Evolutionary conservation across 2,113 vertebrate genomes (phyloP), one percentile per base, ranked within the genome.

Genomic region (Acrocephalus kingi): DNA sequence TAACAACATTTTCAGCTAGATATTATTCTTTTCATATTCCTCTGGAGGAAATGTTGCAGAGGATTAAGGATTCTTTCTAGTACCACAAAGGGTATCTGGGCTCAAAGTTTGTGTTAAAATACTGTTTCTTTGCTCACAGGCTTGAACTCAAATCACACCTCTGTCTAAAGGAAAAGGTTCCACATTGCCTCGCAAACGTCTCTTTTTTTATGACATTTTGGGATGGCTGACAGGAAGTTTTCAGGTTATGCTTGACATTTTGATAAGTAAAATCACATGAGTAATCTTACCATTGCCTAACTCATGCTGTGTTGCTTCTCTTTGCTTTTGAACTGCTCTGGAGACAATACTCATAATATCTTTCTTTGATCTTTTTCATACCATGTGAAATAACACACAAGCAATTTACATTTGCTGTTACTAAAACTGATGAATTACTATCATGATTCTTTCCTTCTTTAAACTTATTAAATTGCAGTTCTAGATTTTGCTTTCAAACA

Each of bases 161-260:
- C 76, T 87, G 64, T 94, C 93, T 90, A 89, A 87, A 85, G n/a
- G 66, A 76, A 91, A 94, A 96, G 73, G 48, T 90, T 94, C 64
- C 69, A 13, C 39, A 35, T 85, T 93, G 66, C 58, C 85, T 92
- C 52, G 55, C 68, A 94, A 87, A 45, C n/a, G 33, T 91, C 75
- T 77, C 13, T 75, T 76, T 89, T 75, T 76, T 87, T 58, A 51
- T 96, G 94, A 94, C 85, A 96, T 97, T 96, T 94, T 90, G 37
- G 51, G 73, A 95, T 58, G 84, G 73, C 82, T 96, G 82, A 83
- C 73, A 95, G 82, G 67, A 90, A 87, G 37, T 92, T 93, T 95
- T 87, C 89, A 93, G 79, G 86, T 95, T 97, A 82, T 92, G 71
- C 64, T 80, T 97, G 94, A 94, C 91, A 97, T 97, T 97, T 97